Conservation (phyloP, 2,888 invertebrate species). For the Perithous albicinctus region DNA sequence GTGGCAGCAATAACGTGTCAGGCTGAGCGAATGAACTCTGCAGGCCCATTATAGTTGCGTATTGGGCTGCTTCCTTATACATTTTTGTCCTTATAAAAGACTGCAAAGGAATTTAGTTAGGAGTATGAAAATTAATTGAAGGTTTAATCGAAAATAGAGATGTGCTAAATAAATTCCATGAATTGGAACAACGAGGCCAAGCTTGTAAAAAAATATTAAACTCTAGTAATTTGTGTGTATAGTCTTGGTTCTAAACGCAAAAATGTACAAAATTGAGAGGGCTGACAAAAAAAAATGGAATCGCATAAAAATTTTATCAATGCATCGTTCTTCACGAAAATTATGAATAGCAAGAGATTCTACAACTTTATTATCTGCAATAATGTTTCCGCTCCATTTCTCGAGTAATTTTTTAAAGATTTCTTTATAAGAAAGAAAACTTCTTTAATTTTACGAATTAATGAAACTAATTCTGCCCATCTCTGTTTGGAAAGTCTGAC, state of each 20-base stretch:
- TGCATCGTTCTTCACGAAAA: too few species aligned
- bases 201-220: too few species aligned
- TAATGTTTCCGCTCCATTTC: too few species aligned
- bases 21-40: constrained; percentile 88
- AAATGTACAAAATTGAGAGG: too few species aligned
- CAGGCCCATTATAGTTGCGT: constrained; percentile 88
- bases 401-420: too few species aligned
- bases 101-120: constrained; percentile 83
- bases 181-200: too few species aligned
- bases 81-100: constrained; percentile 86
- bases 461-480: neutral
- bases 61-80: constrained; percentile 92
- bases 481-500: neutral
- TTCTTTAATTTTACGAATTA: neutral
- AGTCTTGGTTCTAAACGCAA: too few species aligned
- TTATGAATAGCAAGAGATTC: too few species aligned
- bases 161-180: neutral
- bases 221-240: too few species aligned
- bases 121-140: neutral
- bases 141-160: neutral
- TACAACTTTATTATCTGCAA: too few species aligned
- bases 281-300: too few species aligned
- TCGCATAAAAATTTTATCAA: too few species aligned
- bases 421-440: neutral
- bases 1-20: constrained; percentile 90